Percentiles rank a stretch among this genome's conserved stretches.
Evolutionary conservation across 2,113 vertebrate species (phyloP).

Genomic region (Coturnix japonica): DNA sequence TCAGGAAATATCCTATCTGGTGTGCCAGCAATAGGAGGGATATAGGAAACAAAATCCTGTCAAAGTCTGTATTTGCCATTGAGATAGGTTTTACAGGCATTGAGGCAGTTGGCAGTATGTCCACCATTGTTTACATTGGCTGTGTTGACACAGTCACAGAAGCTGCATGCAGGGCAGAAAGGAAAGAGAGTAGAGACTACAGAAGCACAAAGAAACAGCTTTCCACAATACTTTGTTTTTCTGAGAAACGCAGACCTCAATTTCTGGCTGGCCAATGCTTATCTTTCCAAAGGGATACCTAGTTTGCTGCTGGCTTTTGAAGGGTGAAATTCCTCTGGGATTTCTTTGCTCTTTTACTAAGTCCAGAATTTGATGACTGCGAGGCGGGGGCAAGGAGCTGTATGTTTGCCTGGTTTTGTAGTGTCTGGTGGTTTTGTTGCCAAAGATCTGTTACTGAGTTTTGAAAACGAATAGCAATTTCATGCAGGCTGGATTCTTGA

Average conservation of each 20-base stretch:
- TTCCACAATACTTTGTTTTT: background rate
- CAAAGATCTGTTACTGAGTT: background rate
- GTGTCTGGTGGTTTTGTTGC: background rate
- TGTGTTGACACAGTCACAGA: accelerated
- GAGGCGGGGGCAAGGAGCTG: background rate
- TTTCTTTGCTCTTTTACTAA: background rate
- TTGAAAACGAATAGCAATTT: background rate
- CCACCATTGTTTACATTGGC: background rate
- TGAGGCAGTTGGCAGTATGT: background rate
- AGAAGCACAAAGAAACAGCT: background rate
- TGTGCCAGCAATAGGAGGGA: background rate
- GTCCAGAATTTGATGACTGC: background rate
- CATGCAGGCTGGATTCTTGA: background rate
- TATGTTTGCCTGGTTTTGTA: constrained; percentile 18
- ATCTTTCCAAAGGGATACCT: background rate
- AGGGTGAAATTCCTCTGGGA: background rate
- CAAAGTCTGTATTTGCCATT: background rate
- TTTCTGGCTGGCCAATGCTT: background rate
- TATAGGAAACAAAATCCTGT: background rate
- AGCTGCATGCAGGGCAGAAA: background rate
- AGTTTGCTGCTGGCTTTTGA: background rate
- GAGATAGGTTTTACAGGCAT: background rate
- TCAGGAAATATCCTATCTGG: background rate
- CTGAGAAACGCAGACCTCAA: background rate
- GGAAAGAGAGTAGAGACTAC: background rate